phyloP scores from a whole-genome alignment of 1,140 invertebrate species.

The Anastrepha obliqua region DNA sequence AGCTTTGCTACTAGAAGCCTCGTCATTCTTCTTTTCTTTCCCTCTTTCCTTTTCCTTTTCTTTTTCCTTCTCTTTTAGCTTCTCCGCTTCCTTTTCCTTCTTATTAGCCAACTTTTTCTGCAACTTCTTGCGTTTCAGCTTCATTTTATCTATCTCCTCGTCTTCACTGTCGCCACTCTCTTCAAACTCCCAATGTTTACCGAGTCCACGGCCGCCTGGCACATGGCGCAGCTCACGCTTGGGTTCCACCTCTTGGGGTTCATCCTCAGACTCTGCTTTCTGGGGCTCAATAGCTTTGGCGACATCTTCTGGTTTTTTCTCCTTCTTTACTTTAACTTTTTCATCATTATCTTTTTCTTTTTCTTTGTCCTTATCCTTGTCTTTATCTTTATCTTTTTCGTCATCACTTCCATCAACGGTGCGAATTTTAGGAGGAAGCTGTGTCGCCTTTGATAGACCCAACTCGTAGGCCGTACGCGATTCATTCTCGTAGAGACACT shows the following conservation, averaged over 20 bases:
- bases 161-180: slow-evolving; percentile 73
- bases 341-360: slow-evolving; percentile 53
- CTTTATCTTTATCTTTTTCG: slow-evolving; percentile 54
- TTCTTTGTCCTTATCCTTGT: slow-evolving; percentile 57
- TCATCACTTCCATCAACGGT: slow-evolving; percentile 70
- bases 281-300: slow-evolving; percentile 74
- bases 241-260: slow-evolving; percentile 71
- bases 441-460: slow-evolving; percentile 74
- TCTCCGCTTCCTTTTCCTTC: slow-evolving; percentile 57
- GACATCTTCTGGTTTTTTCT: slow-evolving; percentile 22
- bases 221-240: slow-evolving; percentile 81
- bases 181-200: slow-evolving; percentile 88
- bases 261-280: slow-evolving; percentile 60
- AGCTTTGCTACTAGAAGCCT: slow-evolving; percentile 58
- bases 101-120: slow-evolving; percentile 63
- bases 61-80: slow-evolving; percentile 54
- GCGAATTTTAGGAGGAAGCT: slow-evolving; percentile 68
- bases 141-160: slow-evolving; percentile 69
- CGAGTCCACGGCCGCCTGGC: slow-evolving; percentile 84
- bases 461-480: slow-evolving; percentile 81
- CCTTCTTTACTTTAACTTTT: slow-evolving; percentile 54
- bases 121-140: slow-evolving; percentile 64
- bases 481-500: slow-evolving; percentile 93
- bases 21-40: slow-evolving; percentile 61
- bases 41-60: slow-evolving; percentile 54